Conservation (phyloP, 2,888 invertebrate genomes). For the Dimorphilus gyrociliatus region DNA sequence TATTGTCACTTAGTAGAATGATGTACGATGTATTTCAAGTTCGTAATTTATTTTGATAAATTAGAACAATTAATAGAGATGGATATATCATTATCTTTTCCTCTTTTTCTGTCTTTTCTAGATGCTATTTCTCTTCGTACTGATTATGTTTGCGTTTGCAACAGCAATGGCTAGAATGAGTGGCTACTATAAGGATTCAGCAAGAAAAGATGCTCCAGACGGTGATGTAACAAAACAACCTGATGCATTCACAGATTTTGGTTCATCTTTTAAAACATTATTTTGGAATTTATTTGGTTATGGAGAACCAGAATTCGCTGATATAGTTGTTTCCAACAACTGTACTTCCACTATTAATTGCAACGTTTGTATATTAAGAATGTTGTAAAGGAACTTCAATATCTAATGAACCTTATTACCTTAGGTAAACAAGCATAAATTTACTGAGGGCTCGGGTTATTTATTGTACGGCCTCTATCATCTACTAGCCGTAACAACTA, state of each 20-base stretch:
- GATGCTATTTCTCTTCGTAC: conserved; percentile 5
- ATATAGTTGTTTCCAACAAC: conserved; percentile 4
- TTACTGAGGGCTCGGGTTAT: conserved; percentile 6
- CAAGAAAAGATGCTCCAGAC: background rate
- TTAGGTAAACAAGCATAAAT: background rate
- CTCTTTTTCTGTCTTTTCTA: conserved; percentile 1
- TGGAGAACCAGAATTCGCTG: conserved; percentile 3
- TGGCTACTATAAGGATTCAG: conserved; percentile 1
- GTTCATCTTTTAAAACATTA: conserved; percentile 4
- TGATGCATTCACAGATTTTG: background rate
- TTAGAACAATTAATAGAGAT: no score
- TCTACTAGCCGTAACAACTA: conserved; percentile 2
- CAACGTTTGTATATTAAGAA: no score
- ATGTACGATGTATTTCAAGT: conserved; percentile 3
- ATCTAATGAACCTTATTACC: no score
- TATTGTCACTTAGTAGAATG: conserved; percentile 5
- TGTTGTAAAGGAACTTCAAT: no score
- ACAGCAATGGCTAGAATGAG: conserved; percentile 4
- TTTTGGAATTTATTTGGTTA: conserved; percentile 6
- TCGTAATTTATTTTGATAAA: no score
- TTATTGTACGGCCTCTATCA: conserved; percentile 6
- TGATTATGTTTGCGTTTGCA: conserved; percentile 5
- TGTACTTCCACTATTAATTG: background rate
- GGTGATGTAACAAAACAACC: background rate
- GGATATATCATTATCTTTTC: no score